Conservation (phyloP, 2,888 invertebrate species). For the Oligia strigilis region DNA sequence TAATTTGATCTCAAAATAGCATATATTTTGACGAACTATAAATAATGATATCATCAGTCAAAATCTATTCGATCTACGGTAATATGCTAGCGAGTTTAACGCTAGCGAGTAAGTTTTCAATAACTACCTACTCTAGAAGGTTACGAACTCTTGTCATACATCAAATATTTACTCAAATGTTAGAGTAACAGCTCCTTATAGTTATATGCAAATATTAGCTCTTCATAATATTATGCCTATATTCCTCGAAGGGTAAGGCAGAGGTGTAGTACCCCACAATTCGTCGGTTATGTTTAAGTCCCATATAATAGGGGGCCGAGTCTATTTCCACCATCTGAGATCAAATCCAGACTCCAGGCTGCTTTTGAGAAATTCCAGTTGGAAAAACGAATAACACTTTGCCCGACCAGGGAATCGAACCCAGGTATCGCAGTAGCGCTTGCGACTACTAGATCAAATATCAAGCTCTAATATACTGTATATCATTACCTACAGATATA, state of each 20-base stretch:
- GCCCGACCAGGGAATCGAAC: background rate
- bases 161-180: constrained; percentile 14
- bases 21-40: background rate
- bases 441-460: background rate
- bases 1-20: constrained; percentile 1
- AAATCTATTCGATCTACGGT: too few species aligned
- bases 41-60: background rate
- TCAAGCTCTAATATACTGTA: constrained; percentile 6
- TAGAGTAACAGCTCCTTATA: background rate
- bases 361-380: background rate
- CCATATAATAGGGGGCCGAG: too few species aligned
- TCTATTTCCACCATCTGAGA: background rate
- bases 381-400: too few species aligned
- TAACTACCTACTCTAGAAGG: too few species aligned
- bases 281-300: too few species aligned
- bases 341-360: background rate
- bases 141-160: background rate
- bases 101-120: too few species aligned
- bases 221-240: background rate
- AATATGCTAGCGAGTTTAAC: too few species aligned
- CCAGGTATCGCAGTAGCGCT: background rate
- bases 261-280: background rate
- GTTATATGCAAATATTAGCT: background rate
- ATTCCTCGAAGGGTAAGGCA: background rate
- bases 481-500: background rate